Base-by-base conservation (phyloP, 1,140 invertebrate species). In the Brachystomella parvula region DNA sequence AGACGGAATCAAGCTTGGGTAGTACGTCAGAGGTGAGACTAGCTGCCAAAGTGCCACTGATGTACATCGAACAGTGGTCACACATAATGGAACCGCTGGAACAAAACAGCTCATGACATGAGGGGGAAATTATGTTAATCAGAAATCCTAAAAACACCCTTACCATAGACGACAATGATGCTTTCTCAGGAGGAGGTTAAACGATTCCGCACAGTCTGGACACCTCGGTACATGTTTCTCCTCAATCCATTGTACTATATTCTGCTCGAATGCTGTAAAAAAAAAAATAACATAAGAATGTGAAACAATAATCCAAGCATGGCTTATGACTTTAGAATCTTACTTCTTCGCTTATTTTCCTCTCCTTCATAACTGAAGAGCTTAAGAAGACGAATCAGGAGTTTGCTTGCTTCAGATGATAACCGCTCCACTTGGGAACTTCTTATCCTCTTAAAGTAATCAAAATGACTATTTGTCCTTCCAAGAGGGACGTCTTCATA, bases 161-260 rank as follows among this genome's bases (percentile, higher is more conserved):
- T 53, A 53, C 49, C 49, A 62, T 19, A 62, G 60, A 15, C 60
- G 60, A 29, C 60, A 62, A 47, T 62, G 60, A 47, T 62, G 60
- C 33, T 39, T 62, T 44, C 60, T 12, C 3, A 62, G 31, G 2
- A 62, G 30, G 35, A 62, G 30, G 24, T 44, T 44, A 26, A 62
- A 62, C 21, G 30, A 12, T 47, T 62, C 26, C 19, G 60, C 12
- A 62, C 60, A 62, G 24, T 62, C 60, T 35, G 60, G 60, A 47
- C 60, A 62, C 17, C 60, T 32, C 12, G 32, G 33, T 6, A 62
- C 60, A 44, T 15, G 32, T 62, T 44, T 62, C 24, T 62, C 60
- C 3, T 62, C 60, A 9, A 62, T 39, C 60, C 60, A 62, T 26
- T 39, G 21, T 3, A 39, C 60, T 21, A 62, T 39, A 17, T 35